Evolutionary conservation across 2,888 invertebrate species (phyloP), one percentile per base, ranked within the genome.

Genomic region (Lissocephala sabroskyi): DNA sequence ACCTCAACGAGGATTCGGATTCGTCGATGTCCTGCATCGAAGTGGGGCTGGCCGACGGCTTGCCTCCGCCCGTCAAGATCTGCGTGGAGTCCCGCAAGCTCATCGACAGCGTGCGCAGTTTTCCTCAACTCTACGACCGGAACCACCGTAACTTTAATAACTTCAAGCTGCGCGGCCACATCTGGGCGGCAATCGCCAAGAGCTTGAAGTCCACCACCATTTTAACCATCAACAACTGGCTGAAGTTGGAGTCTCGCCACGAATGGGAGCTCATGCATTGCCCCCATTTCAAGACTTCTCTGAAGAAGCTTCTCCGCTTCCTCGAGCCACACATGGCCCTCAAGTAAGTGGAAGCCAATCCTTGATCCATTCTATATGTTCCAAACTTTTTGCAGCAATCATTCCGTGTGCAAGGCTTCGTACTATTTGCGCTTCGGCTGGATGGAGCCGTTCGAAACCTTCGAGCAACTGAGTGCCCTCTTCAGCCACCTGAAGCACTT

Each of bases 191-290:
- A 32, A 77, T 82, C 10, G 58, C 80, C 0, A 73, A 63, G 19
- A 71, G 76, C 52, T 30, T 82, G n/a, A 42, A 43, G 0, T 79
- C 80, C 14, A 83, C 75, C 56, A 82, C 80, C n/a, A 80, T 81
- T 5, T 81, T 80, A 45, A 55, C 81, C 2, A 71, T 83, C 59
- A 80, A 75, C 42, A 47, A 35, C 3, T 83, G 83, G 82, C 45
- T 82, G 7, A 51, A 65, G 2, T 46, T 82, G 4, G 47, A 53
- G 26, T 67, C 76, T 2, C 80, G 82, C 16, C 81, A 67, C 46
- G 82, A 82, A 41, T 82, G 81, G 73, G 80, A 83, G 52, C 3
- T 48, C 1, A 11, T 11, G 1, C 17, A 47, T 0, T 0, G 9
- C 0, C 3, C 4, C 4, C 2, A 1, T 1, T 1, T 18, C 0